These are phyloP conservation scores for Papilio protenor DNA, from an alignment of 2,888 invertebrate species.

Conservation along the genomic window DNA sequence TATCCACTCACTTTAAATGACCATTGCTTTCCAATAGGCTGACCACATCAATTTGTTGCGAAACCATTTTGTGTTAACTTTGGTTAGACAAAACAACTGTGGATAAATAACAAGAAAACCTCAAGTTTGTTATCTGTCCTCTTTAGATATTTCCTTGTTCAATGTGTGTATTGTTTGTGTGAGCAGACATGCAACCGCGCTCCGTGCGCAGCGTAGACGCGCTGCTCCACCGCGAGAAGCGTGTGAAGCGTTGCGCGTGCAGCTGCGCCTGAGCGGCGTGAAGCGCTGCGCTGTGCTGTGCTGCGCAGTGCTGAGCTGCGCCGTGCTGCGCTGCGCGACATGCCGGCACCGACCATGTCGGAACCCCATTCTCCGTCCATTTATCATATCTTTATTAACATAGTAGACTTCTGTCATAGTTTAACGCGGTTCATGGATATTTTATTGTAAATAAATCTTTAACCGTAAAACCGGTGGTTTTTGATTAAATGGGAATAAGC, in stretches of 20 bases:
- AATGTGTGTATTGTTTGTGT: conserved; percentile 44
- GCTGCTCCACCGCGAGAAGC: conserved; percentile 84
- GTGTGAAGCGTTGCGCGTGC: conserved; percentile 90
- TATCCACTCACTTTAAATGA: no score
- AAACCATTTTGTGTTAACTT: no score
- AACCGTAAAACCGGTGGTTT: conserved; percentile 46
- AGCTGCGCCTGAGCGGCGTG: conserved; percentile 84
- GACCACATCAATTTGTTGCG: no score
- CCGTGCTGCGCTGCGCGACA: conserved; percentile 44
- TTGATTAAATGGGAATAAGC: conserved; percentile 42
- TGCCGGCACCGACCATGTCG: conserved; percentile 51
- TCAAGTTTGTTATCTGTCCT: neutral
- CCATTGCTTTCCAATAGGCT: no score
- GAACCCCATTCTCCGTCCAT: conserved; percentile 53
- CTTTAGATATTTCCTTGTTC: neutral
- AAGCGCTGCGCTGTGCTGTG: conserved; percentile 23
- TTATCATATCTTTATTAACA: conserved; percentile 44
- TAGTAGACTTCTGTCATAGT: conserved; percentile 41
- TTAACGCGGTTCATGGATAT: conserved; percentile 52
- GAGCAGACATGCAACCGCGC: conserved; percentile 92
- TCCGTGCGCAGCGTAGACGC: conserved; percentile 85
- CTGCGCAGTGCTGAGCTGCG: no score
- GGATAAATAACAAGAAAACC: no score
- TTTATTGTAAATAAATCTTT: conserved; percentile 51
- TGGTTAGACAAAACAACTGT: no score